Evolutionary conservation across 1,140 invertebrate genomes (phyloP).

Genomic region (Stratiolaelaps scimitus): DNA sequence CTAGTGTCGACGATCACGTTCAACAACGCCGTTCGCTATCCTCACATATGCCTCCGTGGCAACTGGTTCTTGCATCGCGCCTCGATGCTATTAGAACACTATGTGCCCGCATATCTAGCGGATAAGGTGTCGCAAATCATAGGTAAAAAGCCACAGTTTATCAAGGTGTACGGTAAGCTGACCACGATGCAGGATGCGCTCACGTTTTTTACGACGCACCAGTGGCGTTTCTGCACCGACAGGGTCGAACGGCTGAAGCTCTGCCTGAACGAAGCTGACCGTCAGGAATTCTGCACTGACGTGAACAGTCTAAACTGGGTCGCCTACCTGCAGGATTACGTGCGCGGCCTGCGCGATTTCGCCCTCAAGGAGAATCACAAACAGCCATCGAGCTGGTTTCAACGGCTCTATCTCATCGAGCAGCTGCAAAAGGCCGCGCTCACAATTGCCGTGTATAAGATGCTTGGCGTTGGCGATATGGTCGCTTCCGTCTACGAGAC

Average conservation of each 20-base stretch:
- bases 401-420: not conserved
- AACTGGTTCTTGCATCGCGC: constrained; percentile 4
- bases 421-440: not conserved
- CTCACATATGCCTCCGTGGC: not conserved
- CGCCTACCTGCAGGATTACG: not conserved
- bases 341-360: constrained; percentile 1
- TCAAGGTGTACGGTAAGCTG: not conserved
- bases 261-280: not conserved
- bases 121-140: not conserved
- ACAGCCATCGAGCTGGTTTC: not conserved
- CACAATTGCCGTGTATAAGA: not conserved
- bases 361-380: constrained; percentile 13
- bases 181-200: constrained; percentile 1
- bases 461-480: constrained; percentile 5
- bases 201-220: constrained; percentile 11
- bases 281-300: constrained; percentile 4
- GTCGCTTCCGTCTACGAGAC: not conserved
- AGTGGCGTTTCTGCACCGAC: constrained; percentile 7
- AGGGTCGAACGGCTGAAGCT: not conserved
- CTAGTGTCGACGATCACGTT: constrained; percentile 2
- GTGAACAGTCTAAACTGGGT: not conserved
- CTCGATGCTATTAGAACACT: constrained; percentile 19
- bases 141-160: not conserved
- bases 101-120: not conserved
- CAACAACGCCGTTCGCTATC: constrained; percentile 9